Evolutionary conservation across 2,113 vertebrate genomes (phyloP), one percentile per base, ranked within the genome.

Genomic region (Petaurus breviceps): DNA sequence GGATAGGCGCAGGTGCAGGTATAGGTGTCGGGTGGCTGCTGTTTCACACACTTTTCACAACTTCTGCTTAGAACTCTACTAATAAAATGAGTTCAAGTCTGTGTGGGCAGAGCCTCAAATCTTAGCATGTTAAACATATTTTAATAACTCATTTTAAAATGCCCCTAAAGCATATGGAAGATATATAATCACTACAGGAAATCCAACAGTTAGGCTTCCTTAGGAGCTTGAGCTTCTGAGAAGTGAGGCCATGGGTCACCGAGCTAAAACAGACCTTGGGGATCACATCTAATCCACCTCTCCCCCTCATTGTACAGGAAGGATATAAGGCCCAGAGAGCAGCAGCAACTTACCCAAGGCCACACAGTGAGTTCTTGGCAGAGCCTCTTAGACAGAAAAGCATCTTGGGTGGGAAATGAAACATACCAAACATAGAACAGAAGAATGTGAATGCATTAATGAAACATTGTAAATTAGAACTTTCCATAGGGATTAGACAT

Each of bases 111-210:
- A 61, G 11, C 26, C 89, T 68, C 55, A 52, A 95, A 92, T 92
- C 49, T 90, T 57, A 90, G 3, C 49, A 53, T 24, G 50, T 31
- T 49, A 92, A 97, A 61, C 25, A 47, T 68, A 92, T 89, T 96
- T 95, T 51, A 93, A 93, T 90, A 93, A 57, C 46, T 52, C 51
- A 94, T 8, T 68, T 90, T 24, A 96, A 97, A 92, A 16, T 49
- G 14, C 47, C 43, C 54, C 3, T 54, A 77, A 94, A 94, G 93
- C 37, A 23, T 47, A 90, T 28, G 68, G 51, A 90, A 51, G 37
- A 96, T 90, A 92, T 47, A 4, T 93, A 95, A 90, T 92, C 23
- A 92, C 0, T 19, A 16, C 37, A 53, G 53, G 90, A 47, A 16
- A 46, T 52, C 55, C 1, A n/a, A 1, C 16, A 28, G 4, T 55